Evolutionary conservation across 2,888 invertebrate species (phyloP).

Genomic region (Idaea aversata): DNA sequence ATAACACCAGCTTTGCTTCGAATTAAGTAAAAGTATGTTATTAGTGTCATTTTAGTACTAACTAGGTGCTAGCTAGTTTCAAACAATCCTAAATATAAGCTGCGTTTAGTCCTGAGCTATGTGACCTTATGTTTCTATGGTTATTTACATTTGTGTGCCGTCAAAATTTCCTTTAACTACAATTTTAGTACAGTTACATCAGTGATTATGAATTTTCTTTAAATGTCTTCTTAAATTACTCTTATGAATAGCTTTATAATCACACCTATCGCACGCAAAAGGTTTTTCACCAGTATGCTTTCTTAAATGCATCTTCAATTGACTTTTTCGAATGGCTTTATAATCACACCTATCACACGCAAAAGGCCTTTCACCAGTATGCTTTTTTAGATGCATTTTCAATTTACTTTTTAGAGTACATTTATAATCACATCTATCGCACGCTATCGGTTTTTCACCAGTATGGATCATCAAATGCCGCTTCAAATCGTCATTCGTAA

Average conservation of each 20-base stretch:
- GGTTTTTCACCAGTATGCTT: neutral
- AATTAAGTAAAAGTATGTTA: too few species aligned
- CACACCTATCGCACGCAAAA: neutral
- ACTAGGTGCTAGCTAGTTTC: too few species aligned
- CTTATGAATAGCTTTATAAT: neutral
- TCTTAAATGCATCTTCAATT: neutral
- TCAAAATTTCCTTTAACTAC: too few species aligned
- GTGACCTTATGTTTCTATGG: too few species aligned
- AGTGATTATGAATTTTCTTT: neutral
- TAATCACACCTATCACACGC: neutral
- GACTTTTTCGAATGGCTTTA: neutral
- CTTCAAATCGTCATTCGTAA: neutral
- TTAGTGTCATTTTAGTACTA: too few species aligned
- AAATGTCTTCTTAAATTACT: neutral
- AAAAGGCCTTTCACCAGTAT: neutral
- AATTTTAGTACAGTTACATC: neutral
- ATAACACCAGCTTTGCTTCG: too few species aligned
- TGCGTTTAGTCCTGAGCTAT: too few species aligned
- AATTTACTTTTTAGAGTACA: neutral
- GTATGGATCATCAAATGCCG: neutral
- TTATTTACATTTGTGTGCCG: too few species aligned
- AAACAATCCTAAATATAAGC: too few species aligned
- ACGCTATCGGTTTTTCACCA: neutral
- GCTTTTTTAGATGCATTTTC: neutral
- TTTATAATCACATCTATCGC: neutral